phyloP scores from a whole-genome alignment of 2,797 vertebrate genomes.

The Gallirallus australis region DNA sequence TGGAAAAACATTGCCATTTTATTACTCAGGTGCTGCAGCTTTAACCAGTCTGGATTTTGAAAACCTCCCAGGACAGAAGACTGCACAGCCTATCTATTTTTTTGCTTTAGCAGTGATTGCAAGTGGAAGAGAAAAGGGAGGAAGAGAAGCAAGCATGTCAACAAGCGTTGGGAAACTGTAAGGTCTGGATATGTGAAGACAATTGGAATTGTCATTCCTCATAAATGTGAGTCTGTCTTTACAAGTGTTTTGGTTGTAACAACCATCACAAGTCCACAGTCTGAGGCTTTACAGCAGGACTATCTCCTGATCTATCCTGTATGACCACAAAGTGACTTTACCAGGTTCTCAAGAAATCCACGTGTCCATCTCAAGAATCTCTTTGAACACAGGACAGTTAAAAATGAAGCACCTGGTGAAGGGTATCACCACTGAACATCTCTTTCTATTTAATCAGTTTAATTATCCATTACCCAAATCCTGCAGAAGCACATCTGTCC shows the following conservation, averaged over 20 bases:
- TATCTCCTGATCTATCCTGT: background rate
- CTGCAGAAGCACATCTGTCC: background rate
- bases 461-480: background rate
- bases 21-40: too few relatives aligned
- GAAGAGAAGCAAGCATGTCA: background rate
- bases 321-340: background rate
- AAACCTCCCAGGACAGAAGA: too few relatives aligned
- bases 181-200: background rate
- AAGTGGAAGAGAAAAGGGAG: background rate
- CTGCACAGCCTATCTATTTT: background rate
- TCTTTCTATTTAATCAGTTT: background rate
- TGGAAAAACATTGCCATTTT: too few relatives aligned
- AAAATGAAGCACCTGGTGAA: background rate
- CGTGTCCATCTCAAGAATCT: rapidly evolving
- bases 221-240: background rate
- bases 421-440: rapidly evolving
- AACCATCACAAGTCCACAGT: rapidly evolving
- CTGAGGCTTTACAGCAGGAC: background rate
- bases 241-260: background rate
- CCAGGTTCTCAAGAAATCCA: background rate
- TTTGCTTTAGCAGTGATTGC: background rate
- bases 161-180: background rate
- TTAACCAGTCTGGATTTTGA: too few relatives aligned
- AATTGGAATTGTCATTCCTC: background rate
- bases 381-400: background rate